A percentile compares a stretch with the other conserved stretches of the same genome.
Conservation (phyloP, 2,888 invertebrate species). For the Drosophila rellima region DNA sequence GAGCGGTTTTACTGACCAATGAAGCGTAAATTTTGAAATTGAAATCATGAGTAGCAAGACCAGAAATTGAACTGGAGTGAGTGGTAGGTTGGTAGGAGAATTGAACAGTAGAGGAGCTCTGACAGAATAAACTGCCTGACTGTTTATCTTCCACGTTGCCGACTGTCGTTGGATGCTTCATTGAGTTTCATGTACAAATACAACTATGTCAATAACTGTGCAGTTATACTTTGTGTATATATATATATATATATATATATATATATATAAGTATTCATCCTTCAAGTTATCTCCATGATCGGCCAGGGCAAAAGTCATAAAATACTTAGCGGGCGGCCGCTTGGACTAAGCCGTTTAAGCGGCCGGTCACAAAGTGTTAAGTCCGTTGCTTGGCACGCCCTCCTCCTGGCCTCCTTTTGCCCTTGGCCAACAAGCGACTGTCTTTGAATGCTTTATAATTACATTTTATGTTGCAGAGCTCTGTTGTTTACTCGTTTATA, state of each 20-base stretch:
- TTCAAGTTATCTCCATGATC: slow-evolving; percentile 9
- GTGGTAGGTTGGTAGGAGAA: neutral
- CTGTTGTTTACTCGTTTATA: slow-evolving; percentile 33
- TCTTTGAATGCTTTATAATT: slow-evolving; percentile 77
- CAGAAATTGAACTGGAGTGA: slow-evolving; percentile 39
- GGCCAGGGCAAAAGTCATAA: slow-evolving; percentile 57
- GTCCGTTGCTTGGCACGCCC: slow-evolving; percentile 34
- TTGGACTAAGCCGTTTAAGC: slow-evolving; percentile 74
- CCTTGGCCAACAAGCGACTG: slow-evolving; percentile 11
- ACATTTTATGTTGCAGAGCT: slow-evolving; percentile 66
- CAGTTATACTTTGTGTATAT: neutral
- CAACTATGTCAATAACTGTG: slow-evolving; percentile 25
- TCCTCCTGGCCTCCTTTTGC: neutral
- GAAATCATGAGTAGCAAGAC: slow-evolving; percentile 67
- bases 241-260: neutral
- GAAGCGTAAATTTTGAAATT: slow-evolving; percentile 78
- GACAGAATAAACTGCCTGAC: slow-evolving; percentile 29
- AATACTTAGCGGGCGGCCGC: slow-evolving; percentile 51
- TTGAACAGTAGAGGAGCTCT: neutral
- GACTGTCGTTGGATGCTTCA: slow-evolving; percentile 71
- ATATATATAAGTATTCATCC: slow-evolving; percentile 5
- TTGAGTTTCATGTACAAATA: slow-evolving; percentile 64
- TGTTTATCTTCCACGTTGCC: slow-evolving; percentile 64
- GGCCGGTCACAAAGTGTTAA: slow-evolving; percentile 74
- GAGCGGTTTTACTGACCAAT: slow-evolving; percentile 63